phyloP scores from a whole-genome alignment of 2,797 vertebrate species.

The Melanotaenia boesemani region DNA sequence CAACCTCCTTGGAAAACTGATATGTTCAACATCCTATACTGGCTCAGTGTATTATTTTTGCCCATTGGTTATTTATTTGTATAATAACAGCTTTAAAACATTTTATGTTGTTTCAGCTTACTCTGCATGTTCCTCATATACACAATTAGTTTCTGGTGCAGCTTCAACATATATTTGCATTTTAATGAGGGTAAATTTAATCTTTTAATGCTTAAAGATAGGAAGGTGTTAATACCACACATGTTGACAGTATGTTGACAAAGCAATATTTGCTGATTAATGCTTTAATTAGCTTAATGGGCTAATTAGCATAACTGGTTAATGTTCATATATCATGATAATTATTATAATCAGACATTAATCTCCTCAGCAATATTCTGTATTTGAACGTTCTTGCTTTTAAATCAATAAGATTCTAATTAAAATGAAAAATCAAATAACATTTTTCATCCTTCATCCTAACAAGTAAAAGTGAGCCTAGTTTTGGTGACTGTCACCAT shows the following conservation, averaged over 20 bases:
- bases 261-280: conserved; percentile 48
- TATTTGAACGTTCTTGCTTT: conserved; percentile 15
- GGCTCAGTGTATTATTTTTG: not conserved
- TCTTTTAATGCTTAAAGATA: conserved; percentile 14
- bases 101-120: not conserved
- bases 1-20: not conserved
- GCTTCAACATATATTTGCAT: conserved; percentile 15
- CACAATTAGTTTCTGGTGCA: conserved; percentile 9
- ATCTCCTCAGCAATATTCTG: conserved; percentile 28
- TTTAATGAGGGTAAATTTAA: conserved; percentile 13
- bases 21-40: not conserved
- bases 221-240: conserved; percentile 22
- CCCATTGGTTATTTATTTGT: not conserved
- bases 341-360: conserved; percentile 21
- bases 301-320: conserved; percentile 44
- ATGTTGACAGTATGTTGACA: conserved; percentile 34
- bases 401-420: conserved; percentile 3
- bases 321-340: conserved; percentile 41
- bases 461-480: conserved; percentile 26
- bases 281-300: conserved; percentile 56
- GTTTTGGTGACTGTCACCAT: conserved; percentile 27
- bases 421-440: conserved; percentile 9
- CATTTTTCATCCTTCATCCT: too few species aligned
- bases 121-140: not conserved
- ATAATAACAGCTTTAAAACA: not conserved